Evolutionary conservation across 2,113 vertebrate species (phyloP).

Genomic region (Perognathus longimembris): DNA sequence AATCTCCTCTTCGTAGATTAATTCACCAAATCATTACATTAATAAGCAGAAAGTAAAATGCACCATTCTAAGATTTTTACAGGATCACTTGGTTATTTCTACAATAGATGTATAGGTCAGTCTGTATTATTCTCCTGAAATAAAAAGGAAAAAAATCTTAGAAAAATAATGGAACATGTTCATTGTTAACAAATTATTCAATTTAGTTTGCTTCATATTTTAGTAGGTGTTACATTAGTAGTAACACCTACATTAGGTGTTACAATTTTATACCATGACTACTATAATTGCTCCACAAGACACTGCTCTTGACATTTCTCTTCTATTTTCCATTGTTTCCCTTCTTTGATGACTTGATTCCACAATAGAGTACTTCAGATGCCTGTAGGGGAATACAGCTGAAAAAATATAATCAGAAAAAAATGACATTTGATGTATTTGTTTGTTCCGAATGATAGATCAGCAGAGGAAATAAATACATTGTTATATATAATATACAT

Average conservation of each 20-base stretch:
- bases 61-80: not conserved
- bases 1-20: not conserved
- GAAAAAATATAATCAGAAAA: not conserved
- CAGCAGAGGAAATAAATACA: not conserved
- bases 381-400: not conserved
- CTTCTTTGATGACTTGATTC: not conserved
- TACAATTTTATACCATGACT: not conserved
- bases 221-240: too few relatives aligned
- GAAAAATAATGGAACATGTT: not conserved
- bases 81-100: not conserved
- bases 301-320: not conserved
- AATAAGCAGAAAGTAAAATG: not conserved
- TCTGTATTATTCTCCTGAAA: not conserved
- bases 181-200: not conserved
- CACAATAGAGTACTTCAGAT: not conserved
- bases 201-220: not conserved
- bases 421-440: not conserved
- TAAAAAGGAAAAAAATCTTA: not conserved
- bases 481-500: too few relatives aligned
- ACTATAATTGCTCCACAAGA: not conserved
- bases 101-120: not conserved
- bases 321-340: not conserved
- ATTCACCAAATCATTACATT: not conserved
- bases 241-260: too few relatives aligned
- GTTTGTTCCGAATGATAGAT: not conserved